phyloP scores from a whole-genome alignment of 2,113 vertebrate species.

The Casuarius casuarius region DNA sequence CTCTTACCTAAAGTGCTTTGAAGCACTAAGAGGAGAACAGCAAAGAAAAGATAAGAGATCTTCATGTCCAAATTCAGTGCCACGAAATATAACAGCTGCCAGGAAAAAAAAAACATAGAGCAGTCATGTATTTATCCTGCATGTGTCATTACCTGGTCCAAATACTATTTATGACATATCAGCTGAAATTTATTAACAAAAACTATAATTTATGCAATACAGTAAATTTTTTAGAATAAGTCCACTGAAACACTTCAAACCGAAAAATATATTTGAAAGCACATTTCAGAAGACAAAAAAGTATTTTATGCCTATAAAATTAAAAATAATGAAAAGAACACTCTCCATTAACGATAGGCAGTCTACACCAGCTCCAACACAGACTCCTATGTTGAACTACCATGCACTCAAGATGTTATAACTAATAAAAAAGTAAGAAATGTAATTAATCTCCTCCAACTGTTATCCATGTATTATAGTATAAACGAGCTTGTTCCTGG shows the following conservation, averaged over 20 bases:
- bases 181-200: not conserved
- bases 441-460: not conserved
- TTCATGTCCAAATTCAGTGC: not conserved
- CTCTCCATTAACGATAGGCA: not conserved
- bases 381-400: not conserved
- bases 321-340: not conserved
- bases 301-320: not conserved
- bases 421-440: not conserved
- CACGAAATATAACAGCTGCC: not conserved
- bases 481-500: not conserved
- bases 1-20: conserved; percentile 21
- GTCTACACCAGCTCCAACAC: not conserved
- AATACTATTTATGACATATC: not conserved
- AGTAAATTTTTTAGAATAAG: not conserved
- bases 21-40: not conserved
- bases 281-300: not conserved
- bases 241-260: not conserved
- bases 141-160: not conserved
- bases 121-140: not conserved
- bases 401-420: not conserved
- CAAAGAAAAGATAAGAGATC: not conserved
- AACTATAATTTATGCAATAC: not conserved
- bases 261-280: not conserved
- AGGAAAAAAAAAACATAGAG: not conserved
- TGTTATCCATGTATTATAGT: not conserved